Evolutionary conservation across 2,113 vertebrate species (phyloP), one percentile per base, ranked within the genome.

Genomic region (Neoarius graeffei): DNA sequence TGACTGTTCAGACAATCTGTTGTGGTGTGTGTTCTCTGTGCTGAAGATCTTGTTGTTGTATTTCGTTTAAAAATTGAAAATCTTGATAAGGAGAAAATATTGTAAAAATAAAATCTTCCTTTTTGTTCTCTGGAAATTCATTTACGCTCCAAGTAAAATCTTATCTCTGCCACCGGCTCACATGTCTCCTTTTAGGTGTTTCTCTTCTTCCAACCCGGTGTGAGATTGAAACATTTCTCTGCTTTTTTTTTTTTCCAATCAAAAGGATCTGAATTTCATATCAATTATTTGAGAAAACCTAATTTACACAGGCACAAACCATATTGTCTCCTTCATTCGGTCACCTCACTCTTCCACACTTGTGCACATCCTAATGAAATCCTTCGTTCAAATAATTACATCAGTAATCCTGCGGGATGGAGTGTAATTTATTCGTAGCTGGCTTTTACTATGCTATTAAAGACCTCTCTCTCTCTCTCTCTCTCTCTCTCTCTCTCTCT

Each of bases 371-470:
- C 90, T 91, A 91, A 87, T 93, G 93, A 92, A 90, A 91, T 92
- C 93, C 89, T 76, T 79, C 91, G 85, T 94, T 95, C 94, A 92
- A 94, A 95, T 96, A 95, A 95, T 95, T 93, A 94, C 95, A 94
- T 93, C 90, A 93, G 93, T 94, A 94, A 95, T 95, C 94, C 93
- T 89, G 14, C 79, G 89, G 93, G 94, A 93, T 89, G 87, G 77
- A 19, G 84, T 83, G 89, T 93, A 91, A 94, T 95, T 93, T 94
- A 93, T 94, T 95, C 91, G 66, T 67, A 17, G 85, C 87, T 80
- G 8, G 82, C 85, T 92, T 93, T 93, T 91, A 90, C 92, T 92
- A 88, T 88, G 83, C 92, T 92, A 93, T 93, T 93, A 94, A 93
- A 91, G 88, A 91, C 88, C 83, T 89, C 83, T 64, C 82, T 85